A percentile compares a stretch with the other conserved stretches of the same genome.
phyloP scores from a whole-genome alignment of 2,888 invertebrate species.

The Harpalus rufipes region DNA sequence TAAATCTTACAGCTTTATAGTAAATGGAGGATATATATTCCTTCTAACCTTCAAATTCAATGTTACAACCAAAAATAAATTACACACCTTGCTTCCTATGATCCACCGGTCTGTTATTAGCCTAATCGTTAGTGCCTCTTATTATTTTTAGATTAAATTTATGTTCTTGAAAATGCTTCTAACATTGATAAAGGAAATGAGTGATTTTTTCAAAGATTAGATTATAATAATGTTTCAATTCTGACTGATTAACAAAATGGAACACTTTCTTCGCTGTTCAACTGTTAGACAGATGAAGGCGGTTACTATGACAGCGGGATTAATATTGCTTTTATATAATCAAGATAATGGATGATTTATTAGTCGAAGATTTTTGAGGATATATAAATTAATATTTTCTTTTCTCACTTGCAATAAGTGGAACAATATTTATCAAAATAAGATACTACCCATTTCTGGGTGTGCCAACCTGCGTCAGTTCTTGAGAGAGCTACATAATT shows the following conservation, averaged over 20 bases:
- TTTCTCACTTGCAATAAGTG: neutral
- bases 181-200: neutral
- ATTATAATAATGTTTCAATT: neutral
- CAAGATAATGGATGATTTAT: neutral
- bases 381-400: neutral
- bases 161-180: neutral
- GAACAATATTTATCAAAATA: no score
- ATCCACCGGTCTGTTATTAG: neutral
- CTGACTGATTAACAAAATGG: neutral
- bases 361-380: neutral
- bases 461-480: no score
- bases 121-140: neutral
- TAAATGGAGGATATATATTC: neutral
- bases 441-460: no score
- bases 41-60: neutral
- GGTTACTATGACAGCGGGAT: neutral
- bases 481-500: neutral
- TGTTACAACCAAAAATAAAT: neutral
- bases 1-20: neutral
- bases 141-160: neutral
- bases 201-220: neutral
- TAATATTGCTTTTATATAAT: slow-evolving; percentile 4
- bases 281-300: neutral
- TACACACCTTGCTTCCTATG: neutral
- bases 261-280: neutral